These are phyloP conservation scores for Dastarcus helophoroides DNA, from an alignment of 2,888 invertebrate genomes.

Conservation along the genomic window DNA sequence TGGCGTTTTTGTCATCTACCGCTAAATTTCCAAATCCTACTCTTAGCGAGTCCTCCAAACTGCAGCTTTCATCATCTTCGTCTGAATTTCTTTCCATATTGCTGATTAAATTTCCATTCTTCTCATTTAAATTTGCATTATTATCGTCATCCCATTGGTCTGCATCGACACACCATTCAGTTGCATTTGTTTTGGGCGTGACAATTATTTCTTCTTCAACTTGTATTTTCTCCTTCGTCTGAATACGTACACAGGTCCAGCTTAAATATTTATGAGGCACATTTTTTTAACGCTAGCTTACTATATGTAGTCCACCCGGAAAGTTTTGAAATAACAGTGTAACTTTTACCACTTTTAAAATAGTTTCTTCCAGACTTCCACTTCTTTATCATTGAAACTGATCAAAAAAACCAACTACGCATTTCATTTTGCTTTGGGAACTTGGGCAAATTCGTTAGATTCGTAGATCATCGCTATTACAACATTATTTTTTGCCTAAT, in stretches of 20 bases:
- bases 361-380: too few relatives aligned
- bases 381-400: too few relatives aligned
- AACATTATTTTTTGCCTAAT: too few relatives aligned
- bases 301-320: too few relatives aligned
- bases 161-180: slow-evolving; percentile 63
- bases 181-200: slow-evolving; percentile 18
- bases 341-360: too few relatives aligned
- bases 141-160: slow-evolving; percentile 41
- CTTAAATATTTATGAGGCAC: slow-evolving; percentile 36
- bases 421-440: too few relatives aligned
- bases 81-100: slow-evolving; percentile 32
- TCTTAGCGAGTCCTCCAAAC: slow-evolving; percentile 39
- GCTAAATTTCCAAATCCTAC: slow-evolving; percentile 47
- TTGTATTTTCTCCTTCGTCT: slow-evolving; percentile 45
- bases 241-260: slow-evolving; percentile 68
- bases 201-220: slow-evolving; percentile 14
- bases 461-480: too few relatives aligned
- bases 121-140: slow-evolving; percentile 47
- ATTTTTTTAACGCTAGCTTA: too few relatives aligned
- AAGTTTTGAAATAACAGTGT: too few relatives aligned
- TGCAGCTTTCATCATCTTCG: slow-evolving; percentile 36
- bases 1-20: slow-evolving; percentile 45
- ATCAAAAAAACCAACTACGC: too few relatives aligned
- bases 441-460: too few relatives aligned
- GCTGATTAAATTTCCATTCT: slow-evolving; percentile 59